Percentiles rank a stretch among this genome's conserved stretches.
Conservation (phyloP, 2,888 invertebrate species). For the Agrenia bidenticulata region DNA sequence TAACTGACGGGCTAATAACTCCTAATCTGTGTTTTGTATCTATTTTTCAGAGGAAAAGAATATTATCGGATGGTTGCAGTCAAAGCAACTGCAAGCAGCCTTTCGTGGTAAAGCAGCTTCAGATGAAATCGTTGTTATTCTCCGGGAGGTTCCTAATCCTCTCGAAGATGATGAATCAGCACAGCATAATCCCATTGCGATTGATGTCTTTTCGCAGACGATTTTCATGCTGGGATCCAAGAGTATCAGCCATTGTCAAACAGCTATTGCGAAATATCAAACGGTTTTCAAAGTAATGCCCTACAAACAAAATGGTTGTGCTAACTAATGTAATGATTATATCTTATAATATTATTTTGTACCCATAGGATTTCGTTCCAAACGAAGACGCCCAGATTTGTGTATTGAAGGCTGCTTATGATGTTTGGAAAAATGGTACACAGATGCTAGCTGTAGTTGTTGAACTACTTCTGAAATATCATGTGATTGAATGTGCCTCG, state of each 20-base stretch:
- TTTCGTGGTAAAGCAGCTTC: conserved; percentile 84
- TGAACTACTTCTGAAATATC: conserved; percentile 95
- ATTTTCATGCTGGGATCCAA: conserved; percentile 90
- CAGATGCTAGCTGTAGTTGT: conserved; percentile 94
- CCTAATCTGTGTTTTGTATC: conserved; percentile 3
- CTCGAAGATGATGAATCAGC: conserved; percentile 72
- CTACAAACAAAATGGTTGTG: no score
- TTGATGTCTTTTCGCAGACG: conserved; percentile 96
- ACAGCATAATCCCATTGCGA: conserved; percentile 83
- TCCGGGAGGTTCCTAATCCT: conserved; percentile 83
- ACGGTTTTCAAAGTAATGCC: conserved; percentile 78
- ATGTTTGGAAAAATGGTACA: conserved; percentile 79
- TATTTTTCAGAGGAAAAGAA: conserved; percentile 46
- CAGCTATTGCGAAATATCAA: conserved; percentile 96
- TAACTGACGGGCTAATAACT: neutral
- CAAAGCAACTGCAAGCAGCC: conserved; percentile 81
- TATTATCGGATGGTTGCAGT: conserved; percentile 59
- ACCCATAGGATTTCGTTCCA: conserved; percentile 75
- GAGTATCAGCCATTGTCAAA: conserved; percentile 97
- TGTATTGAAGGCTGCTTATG: conserved; percentile 86
- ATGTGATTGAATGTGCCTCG: conserved; percentile 93
- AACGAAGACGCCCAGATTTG: conserved; percentile 95
- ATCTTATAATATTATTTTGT: conserved; percentile 52
- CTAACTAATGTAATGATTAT: conserved; percentile 6
- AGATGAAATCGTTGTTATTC: conserved; percentile 82